A percentile compares a stretch with the other conserved stretches of the same genome.
phyloP scores from a whole-genome alignment of 2,113 vertebrate species.

The Promerops cafer region DNA sequence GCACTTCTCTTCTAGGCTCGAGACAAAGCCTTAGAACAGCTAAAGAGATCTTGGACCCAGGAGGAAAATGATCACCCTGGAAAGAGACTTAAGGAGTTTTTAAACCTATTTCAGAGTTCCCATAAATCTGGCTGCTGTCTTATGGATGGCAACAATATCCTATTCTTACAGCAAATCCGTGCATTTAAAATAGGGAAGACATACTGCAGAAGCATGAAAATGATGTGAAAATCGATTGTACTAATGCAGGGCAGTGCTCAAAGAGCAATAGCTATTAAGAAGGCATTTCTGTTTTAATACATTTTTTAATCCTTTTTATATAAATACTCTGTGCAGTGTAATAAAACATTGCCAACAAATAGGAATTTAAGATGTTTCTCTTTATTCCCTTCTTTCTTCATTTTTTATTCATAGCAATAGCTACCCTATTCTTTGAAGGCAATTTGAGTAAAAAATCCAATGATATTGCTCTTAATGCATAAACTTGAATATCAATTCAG shows the following conservation, averaged over 20 bases:
- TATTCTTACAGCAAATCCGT: neutral
- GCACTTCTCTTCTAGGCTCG: neutral
- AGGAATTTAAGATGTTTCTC: neutral
- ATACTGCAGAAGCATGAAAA: constrained; percentile 17
- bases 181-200: constrained; percentile 19
- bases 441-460: neutral
- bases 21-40: neutral
- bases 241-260: neutral
- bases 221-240: constrained; percentile 26
- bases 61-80: neutral
- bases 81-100: neutral
- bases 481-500: neutral
- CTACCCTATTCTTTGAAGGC: neutral
- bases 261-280: constrained; percentile 11
- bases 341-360: constrained; percentile 10
- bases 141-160: neutral
- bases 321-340: constrained; percentile 5
- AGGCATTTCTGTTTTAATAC: constrained; percentile 16
- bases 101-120: neutral
- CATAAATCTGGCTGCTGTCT: constrained; percentile 37
- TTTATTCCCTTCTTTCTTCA: neutral
- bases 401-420: neutral
- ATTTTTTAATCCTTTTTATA: constrained; percentile 37
- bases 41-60: neutral
- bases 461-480: neutral